Evolutionary conservation across 2,797 vertebrate species (phyloP).

Genomic region (Pangasius krempfi): DNA sequence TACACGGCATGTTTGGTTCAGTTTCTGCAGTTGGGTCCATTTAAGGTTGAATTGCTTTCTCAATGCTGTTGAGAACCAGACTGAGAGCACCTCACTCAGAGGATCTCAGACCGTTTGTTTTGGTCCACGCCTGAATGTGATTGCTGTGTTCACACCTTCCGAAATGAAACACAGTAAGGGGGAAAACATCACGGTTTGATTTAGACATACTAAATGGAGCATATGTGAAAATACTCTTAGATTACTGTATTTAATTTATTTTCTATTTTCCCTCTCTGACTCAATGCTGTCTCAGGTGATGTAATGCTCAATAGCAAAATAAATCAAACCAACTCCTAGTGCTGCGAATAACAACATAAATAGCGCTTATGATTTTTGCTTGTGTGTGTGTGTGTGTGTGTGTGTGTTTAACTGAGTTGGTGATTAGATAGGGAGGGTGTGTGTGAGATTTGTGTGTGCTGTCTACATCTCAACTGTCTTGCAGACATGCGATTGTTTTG

Average conservation of each 20-base stretch:
- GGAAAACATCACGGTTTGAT: background rate
- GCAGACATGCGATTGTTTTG: slow-evolving; percentile 75
- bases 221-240: background rate
- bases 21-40: background rate
- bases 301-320: slow-evolving; percentile 37
- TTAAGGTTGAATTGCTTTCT: slow-evolving; percentile 8
- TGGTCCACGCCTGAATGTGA: background rate
- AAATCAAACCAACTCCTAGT: slow-evolving; percentile 35
- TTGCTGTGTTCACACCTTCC: background rate
- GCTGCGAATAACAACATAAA: slow-evolving; percentile 65
- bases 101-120: background rate
- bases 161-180: background rate
- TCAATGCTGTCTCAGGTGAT: slow-evolving; percentile 5
- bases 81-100: background rate
- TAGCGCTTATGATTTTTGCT: slow-evolving; percentile 32
- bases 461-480: slow-evolving; percentile 46
- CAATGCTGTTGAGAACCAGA: background rate
- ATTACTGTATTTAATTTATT: background rate
- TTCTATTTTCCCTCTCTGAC: slow-evolving; percentile 14
- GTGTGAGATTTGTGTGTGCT: slow-evolving; percentile 50
- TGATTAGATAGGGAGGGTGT: slow-evolving; percentile 29
- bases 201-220: background rate
- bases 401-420: slow-evolving; percentile 19
- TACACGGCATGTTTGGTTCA: background rate
- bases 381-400: background rate